Evolutionary conservation across 2,113 vertebrate genomes (phyloP), one percentile per base, ranked within the genome.

Genomic region (Gobiocypris rarus): DNA sequence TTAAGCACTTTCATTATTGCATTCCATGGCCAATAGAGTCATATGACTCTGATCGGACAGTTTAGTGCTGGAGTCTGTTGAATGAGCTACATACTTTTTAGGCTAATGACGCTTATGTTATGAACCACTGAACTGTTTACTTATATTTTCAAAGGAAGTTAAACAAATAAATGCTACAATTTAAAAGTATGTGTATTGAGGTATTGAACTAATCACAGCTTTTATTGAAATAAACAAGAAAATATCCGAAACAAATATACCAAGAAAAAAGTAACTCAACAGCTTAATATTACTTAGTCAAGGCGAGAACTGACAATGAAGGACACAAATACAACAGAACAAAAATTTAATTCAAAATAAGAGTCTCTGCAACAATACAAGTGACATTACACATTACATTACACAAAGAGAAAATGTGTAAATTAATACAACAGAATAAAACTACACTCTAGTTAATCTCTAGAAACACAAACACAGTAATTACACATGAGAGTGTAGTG

Each of bases 1-100:
- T 77, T 70, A 77, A 83, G 69, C n/a, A n/a, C 54, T 69, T 70
- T 74, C 45, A 50, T 75, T 52, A 52, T 19, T 28, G 24, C 73
- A 75, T 54, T 54, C 73, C 73, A 31, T 75, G 52, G 48, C 26
- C 24, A 75, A 52, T 75, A 15, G 9, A 75, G 73, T 75, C 74
- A 76, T 76, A 76, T 14, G 74, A 76, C 22, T 38, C 31, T 76
- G 31, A 76, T 56, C 17, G 10, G 50, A 31, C 73, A 38, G 28
- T 76, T 56, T 56, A 58, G 5, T 6, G 19, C 26, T 58, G 50
- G 31, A 56, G 45, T 54, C 74, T 19, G 24, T 24, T 50, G 24
- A 70, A 31, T 67, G 26, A 50, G 71, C 74, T 38, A 56, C 74
- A 38, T 11, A 58, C 75, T 58, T 76, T 58, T 5, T 58, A 58